Evolutionary conservation across 2,797 vertebrate genomes (phyloP).

Genomic region (Crypturellus tataupa): DNA sequence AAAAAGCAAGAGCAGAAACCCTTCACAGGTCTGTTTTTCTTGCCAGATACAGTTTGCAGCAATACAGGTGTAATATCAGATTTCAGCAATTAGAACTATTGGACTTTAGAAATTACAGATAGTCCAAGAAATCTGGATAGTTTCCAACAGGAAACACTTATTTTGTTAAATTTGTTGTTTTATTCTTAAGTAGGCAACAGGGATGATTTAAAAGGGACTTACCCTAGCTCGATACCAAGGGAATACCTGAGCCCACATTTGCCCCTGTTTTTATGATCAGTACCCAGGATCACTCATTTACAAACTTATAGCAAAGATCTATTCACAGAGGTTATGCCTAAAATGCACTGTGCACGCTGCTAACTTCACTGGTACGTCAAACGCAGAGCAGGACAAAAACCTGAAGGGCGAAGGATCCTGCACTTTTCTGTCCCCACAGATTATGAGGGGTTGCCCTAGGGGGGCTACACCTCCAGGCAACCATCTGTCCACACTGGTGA

Average conservation of each 20-base stretch:
- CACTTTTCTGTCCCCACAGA: neutral
- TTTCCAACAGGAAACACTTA: neutral
- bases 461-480: neutral
- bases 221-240: neutral
- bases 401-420: neutral
- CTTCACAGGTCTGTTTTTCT: neutral
- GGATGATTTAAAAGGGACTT: neutral
- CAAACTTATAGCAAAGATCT: neutral
- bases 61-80: neutral
- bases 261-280: neutral
- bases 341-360: neutral
- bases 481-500: neutral
- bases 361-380: neutral
- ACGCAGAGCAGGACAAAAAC: neutral
- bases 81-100: neutral
- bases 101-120: neutral
- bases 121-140: neutral
- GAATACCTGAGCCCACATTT: neutral
- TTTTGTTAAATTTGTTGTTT: neutral
- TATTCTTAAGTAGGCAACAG: neutral
- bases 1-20: neutral
- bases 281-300: fast-evolving
- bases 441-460: neutral
- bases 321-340: neutral
- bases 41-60: neutral